Evolutionary conservation across 2,888 invertebrate species (phyloP), one percentile per base, ranked within the genome.

Genomic region (Eupithecia subumbrata): DNA sequence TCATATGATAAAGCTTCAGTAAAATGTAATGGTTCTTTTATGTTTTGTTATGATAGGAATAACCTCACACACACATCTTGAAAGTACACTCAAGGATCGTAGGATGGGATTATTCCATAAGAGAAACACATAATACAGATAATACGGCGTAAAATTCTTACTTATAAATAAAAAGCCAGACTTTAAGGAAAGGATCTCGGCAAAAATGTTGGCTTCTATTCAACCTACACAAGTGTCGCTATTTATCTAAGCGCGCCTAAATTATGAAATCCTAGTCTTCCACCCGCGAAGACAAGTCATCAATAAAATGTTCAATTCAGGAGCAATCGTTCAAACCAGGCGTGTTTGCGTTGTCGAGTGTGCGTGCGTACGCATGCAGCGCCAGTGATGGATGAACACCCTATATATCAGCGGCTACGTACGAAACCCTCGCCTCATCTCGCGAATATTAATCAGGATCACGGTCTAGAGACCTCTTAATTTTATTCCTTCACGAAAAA

Each of bases 381-480:
- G 80, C 82, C 82, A 79, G 85, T 91, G 90, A 91, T 89, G 85
- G 87, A 91, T 90, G 85, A 80, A 84, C 84, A 80, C 81, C 80
- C 87, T 84, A 90, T 90, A 88, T 87, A 89, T 89, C 88, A 88
- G 84, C 80, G 79, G 82, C 81, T 84, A 83, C 83, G 83, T 83
- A 80, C 84, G 76, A 84, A 82, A 82, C 83, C 83, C 82, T 80
- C 80, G 84, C 84, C 84, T 86, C 88, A 87, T 88, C 86, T 86
- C 84, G 82, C 85, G 86, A 87, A 88, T 90, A 90, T 89, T 89
- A 89, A 89, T 89, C 88, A 88, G 86, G 81, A 86, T 84, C 85
- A 78, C 78, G 83, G 81, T 83, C 82, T 82, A 84, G 82, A 82
- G 82, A 85, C 84, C 86, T 87, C 84, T 86, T 86, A 82, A 86